phyloP scores from a whole-genome alignment of 2,113 vertebrate genomes.

The Dolichotis patagonum region DNA sequence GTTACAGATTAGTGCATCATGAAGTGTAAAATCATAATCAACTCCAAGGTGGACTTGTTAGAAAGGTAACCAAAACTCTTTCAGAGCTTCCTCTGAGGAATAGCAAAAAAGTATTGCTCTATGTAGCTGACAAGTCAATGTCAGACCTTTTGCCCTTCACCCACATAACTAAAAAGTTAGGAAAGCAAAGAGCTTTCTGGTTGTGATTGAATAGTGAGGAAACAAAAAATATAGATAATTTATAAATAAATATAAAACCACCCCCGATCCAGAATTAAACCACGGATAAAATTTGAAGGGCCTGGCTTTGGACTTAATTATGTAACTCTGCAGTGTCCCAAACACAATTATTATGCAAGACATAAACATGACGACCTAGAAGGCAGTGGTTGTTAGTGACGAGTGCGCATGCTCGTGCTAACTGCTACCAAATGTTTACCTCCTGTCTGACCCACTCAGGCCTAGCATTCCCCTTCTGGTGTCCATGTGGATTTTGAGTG shows the following conservation, averaged over 20 bases:
- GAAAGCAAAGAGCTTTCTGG: neutral
- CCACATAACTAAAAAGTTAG: neutral
- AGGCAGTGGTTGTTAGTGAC: neutral
- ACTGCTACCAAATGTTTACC: neutral
- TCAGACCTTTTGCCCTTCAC: neutral
- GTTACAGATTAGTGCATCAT: conserved; percentile 57
- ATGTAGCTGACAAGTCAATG: neutral
- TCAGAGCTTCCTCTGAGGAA: neutral
- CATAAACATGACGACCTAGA: neutral
- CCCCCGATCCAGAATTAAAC: neutral
- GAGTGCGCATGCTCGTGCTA: neutral
- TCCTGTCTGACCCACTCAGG: neutral
- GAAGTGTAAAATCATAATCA: conserved; percentile 58
- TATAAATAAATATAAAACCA: neutral
- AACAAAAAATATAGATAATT: neutral
- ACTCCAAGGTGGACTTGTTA: conserved; percentile 4
- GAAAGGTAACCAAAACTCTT: conserved; percentile 45
- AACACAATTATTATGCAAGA: conserved; percentile 1
- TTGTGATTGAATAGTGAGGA: neutral
- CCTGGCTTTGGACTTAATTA: neutral
- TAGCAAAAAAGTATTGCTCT: neutral
- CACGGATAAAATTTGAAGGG: neutral
- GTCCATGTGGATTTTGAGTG: neutral
- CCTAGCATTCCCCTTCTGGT: neutral
- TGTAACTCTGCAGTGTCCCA: neutral